phyloP scores from a whole-genome alignment of 2,888 invertebrate genomes.

The Tetragonisca angustula region DNA sequence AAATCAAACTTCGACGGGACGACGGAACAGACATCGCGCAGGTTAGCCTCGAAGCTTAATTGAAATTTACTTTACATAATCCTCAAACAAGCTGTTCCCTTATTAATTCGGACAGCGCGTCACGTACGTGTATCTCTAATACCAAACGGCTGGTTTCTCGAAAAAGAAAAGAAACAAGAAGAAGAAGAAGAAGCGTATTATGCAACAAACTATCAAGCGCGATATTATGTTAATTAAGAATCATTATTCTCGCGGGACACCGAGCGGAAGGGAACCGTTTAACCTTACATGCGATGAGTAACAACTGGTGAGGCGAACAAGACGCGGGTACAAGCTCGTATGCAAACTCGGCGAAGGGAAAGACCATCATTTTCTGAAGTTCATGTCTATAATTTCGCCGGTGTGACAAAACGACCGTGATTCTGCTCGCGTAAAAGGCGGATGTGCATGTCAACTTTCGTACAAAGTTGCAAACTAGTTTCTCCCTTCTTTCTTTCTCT shows the following conservation, averaged over 20 bases:
- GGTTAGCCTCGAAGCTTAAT: neutral
- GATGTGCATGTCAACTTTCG: neutral
- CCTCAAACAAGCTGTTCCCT: neutral
- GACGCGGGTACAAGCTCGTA: neutral
- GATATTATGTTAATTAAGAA: neutral
- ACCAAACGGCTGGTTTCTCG: no score
- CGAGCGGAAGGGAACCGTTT: neutral
- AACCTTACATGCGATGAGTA: neutral
- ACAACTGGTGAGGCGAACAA: neutral
- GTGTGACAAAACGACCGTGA: slow-evolving; percentile 13
- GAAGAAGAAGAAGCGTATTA: neutral
- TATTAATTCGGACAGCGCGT: neutral
- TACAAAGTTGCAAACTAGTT: slow-evolving; percentile 13
- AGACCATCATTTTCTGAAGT: slow-evolving; percentile 10
- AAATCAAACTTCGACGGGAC: neutral
- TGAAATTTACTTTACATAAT: neutral
- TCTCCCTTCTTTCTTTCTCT: neutral
- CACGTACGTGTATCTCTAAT: neutral
- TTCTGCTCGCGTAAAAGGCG: neutral
- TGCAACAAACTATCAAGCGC: neutral
- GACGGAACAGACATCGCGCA: neutral
- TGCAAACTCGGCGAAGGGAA: slow-evolving; percentile 13
- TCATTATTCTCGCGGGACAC: neutral
- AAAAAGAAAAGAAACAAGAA: no score
- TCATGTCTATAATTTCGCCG: slow-evolving; percentile 13